Conservation (phyloP, 2,113 vertebrate genomes). For the Gyps fulvus region DNA sequence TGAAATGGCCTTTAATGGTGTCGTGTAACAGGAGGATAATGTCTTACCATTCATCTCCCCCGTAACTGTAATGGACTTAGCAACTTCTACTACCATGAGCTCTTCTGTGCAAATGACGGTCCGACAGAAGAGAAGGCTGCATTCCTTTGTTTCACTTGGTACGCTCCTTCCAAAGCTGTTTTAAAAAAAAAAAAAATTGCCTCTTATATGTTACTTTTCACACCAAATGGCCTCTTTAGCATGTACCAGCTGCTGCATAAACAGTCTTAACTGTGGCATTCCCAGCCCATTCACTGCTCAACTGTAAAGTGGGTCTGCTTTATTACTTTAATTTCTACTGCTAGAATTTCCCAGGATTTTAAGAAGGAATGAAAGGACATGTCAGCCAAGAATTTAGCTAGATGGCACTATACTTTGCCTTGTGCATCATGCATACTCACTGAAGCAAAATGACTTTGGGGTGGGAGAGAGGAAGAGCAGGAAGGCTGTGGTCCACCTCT, state of each 20-base stretch:
- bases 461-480: not conserved
- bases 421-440: not conserved
- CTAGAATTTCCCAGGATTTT: not conserved
- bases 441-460: not conserved
- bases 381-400: not conserved
- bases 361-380: not conserved
- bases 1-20: not conserved
- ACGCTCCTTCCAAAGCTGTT: not conserved
- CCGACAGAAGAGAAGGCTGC: not conserved
- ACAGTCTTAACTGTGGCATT: not conserved
- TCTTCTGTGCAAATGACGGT: not conserved
- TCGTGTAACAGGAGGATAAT: not conserved
- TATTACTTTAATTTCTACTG: not conserved
- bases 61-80: not conserved
- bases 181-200: not conserved
- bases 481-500: not conserved
- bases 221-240: not conserved
- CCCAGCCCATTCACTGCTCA: not conserved
- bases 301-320: not conserved
- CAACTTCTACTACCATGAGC: not conserved
- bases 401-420: not conserved
- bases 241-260: not conserved
- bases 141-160: not conserved
- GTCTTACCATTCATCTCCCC: not conserved
- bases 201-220: not conserved